phyloP scores from a whole-genome alignment of 2,888 invertebrate genomes.

The Biston betularia region DNA sequence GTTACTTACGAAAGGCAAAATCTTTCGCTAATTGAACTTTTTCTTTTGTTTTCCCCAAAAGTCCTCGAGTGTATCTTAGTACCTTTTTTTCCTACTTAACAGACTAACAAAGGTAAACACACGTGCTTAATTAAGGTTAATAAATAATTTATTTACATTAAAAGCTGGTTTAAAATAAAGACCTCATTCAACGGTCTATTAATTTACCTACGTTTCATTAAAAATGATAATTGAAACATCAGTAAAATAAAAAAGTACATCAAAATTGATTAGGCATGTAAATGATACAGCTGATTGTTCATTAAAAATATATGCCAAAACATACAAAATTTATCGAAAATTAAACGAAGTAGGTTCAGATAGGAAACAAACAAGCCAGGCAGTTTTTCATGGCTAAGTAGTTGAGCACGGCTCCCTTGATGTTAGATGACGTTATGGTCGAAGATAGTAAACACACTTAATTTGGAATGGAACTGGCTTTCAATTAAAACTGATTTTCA shows the following conservation, averaged over 20 bases:
- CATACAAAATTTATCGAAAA: too few relatives aligned
- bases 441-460: too few relatives aligned
- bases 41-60: conserved; percentile 29
- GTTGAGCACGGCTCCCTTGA: too few relatives aligned
- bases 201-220: too few relatives aligned
- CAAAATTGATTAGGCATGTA: neutral
- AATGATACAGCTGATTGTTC: neutral
- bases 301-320: neutral
- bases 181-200: neutral
- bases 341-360: too few relatives aligned
- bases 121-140: neutral
- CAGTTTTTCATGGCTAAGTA: too few relatives aligned
- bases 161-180: neutral
- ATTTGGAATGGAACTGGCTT: too few relatives aligned
- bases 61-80: conserved; percentile 3
- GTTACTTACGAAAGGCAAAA: conserved; percentile 43
- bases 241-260: neutral
- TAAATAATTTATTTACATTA: neutral
- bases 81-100: conserved; percentile 5
- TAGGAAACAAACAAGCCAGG: too few relatives aligned
- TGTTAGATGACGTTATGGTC: too few relatives aligned
- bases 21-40: conserved; percentile 46
- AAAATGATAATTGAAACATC: neutral
- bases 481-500: too few relatives aligned
- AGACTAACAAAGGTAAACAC: neutral